Percentiles rank a stretch among this genome's conserved stretches.
Evolutionary conservation across 2,888 invertebrate species (phyloP).

Genomic region (Conchocele bisecta): DNA sequence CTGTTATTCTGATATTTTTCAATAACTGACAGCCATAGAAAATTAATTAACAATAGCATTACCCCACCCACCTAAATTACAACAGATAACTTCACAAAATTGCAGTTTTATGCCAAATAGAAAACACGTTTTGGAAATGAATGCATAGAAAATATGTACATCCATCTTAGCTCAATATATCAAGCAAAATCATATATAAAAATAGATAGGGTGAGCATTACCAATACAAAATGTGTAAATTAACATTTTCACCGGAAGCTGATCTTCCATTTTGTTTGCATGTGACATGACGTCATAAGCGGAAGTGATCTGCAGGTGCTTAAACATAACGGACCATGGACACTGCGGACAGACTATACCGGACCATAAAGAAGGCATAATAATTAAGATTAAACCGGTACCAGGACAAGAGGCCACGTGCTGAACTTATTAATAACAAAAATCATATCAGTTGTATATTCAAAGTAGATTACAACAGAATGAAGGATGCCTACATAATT

Average conservation of each 20-base stretch:
- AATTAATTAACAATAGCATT: no score
- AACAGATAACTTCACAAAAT: background rate
- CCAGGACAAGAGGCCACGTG: no score
- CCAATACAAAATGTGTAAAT: slow-evolving; percentile 43
- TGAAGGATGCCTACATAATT: no score
- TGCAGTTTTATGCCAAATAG: background rate
- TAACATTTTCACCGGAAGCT: slow-evolving; percentile 60
- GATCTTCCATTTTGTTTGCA: slow-evolving; percentile 53
- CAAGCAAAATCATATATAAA: background rate
- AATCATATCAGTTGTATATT: no score
- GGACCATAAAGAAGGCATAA: no score
- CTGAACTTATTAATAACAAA: no score
- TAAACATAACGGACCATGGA: no score
- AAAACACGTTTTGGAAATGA: background rate
- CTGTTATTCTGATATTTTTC: no score
- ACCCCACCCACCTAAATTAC: background rate
- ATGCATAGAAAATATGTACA: background rate
- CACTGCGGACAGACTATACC: no score
- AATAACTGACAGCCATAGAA: no score
- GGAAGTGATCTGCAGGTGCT: background rate
- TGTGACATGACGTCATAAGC: slow-evolving; percentile 53
- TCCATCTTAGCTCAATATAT: background rate
- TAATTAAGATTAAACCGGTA: no score
- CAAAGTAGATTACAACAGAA: no score
- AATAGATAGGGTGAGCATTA: slow-evolving; percentile 9